These are phyloP conservation scores for Notarius quadriscutis DNA, from an alignment of 2,113 vertebrate genomes.

Conservation along the genomic window DNA sequence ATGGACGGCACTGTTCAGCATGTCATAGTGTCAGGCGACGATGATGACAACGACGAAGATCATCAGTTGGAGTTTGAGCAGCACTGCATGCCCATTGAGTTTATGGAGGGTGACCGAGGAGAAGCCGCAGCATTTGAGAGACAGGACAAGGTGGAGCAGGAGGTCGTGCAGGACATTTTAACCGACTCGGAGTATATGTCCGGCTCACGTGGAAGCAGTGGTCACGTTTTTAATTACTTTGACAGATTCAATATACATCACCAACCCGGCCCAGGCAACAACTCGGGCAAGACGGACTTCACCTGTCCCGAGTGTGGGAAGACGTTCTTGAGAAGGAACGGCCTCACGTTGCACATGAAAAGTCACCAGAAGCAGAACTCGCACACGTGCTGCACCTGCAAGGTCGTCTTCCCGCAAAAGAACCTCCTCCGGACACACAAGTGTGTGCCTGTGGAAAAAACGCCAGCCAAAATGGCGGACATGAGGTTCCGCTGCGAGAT, in stretches of 20 bases:
- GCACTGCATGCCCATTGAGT: slow-evolving; percentile 64
- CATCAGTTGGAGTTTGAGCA: slow-evolving; percentile 45
- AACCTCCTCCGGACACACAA: slow-evolving; percentile 57
- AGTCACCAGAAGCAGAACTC: slow-evolving; percentile 56
- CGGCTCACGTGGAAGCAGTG: slow-evolving; percentile 15
- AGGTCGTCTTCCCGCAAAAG: slow-evolving; percentile 56
- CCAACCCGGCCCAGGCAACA: slow-evolving; percentile 3
- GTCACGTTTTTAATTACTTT: slow-evolving; percentile 26
- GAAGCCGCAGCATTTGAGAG: neutral
- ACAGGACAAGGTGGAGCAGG: slow-evolving; percentile 18
- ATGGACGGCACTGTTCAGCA: slow-evolving; percentile 47
- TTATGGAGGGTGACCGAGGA: slow-evolving; percentile 25
- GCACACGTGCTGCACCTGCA: slow-evolving; percentile 62
- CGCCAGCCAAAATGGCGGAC: neutral
- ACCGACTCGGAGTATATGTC: slow-evolving; percentile 23
- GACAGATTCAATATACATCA: slow-evolving; percentile 26
- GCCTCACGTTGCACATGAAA: slow-evolving; percentile 65
- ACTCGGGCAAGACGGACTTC: slow-evolving; percentile 29
- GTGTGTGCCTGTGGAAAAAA: slow-evolving; percentile 41
- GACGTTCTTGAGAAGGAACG: slow-evolving; percentile 61
- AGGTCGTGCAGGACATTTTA: slow-evolving; percentile 22
- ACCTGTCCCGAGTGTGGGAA: slow-evolving; percentile 59
- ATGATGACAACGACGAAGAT: neutral
- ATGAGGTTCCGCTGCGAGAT: slow-evolving; percentile 52
- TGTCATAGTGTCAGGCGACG: slow-evolving; percentile 29